Conservation (phyloP, 2,113 vertebrate genomes). For the Probosciger aterrimus region DNA sequence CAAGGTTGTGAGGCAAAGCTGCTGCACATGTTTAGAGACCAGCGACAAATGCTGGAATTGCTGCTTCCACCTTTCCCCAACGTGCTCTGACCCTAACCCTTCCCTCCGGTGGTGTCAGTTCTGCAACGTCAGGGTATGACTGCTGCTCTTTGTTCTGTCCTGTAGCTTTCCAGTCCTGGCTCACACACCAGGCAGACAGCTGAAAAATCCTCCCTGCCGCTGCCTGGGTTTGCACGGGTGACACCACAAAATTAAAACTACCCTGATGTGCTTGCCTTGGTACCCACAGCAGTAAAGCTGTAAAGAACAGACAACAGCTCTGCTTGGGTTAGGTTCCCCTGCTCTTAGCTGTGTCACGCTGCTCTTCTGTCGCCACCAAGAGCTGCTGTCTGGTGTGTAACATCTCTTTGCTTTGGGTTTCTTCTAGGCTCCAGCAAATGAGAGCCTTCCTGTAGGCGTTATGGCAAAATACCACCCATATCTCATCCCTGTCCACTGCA, state of each 20-base stretch:
- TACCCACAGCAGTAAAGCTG: background rate
- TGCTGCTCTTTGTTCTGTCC: background rate
- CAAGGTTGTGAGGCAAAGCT: background rate
- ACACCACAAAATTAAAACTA: background rate
- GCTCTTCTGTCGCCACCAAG: background rate
- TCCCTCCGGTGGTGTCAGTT: background rate
- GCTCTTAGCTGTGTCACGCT: accelerated
- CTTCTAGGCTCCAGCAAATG: conserved; percentile 79
- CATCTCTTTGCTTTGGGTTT: background rate
- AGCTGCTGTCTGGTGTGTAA: background rate
- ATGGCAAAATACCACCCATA: conserved; percentile 27
- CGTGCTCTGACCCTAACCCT: background rate
- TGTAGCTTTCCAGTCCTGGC: background rate
- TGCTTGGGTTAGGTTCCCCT: background rate
- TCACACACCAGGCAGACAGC: background rate
- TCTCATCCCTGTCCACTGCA: conserved; percentile 85
- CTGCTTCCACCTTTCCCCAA: background rate
- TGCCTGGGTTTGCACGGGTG: background rate
- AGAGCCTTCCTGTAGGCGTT: conserved; percentile 68
- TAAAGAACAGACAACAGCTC: background rate
- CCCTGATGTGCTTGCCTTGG: background rate
- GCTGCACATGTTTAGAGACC: background rate
- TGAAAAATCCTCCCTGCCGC: background rate
- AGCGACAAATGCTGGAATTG: background rate
- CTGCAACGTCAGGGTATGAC: background rate